Percentiles rank a stretch among this genome's conserved stretches.
Conservation (phyloP, 2,797 vertebrate species). For the Acanthurus lineatus region DNA sequence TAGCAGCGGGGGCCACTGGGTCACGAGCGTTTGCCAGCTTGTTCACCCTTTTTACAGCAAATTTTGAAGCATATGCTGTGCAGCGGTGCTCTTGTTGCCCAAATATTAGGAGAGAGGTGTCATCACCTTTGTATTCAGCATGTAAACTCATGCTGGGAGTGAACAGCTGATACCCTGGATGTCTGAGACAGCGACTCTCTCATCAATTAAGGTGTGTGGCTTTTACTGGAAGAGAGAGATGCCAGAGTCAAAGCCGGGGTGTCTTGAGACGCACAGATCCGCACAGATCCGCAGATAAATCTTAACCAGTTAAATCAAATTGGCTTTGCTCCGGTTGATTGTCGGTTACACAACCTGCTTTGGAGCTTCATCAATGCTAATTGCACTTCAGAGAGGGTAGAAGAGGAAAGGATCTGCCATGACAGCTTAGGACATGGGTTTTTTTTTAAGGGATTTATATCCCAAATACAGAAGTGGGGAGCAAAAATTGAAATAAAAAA, state of each 20-base stretch:
- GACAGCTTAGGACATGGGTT: slow-evolving; percentile 60
- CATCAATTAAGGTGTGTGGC: slow-evolving; percentile 46
- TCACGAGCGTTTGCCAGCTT: slow-evolving; percentile 32
- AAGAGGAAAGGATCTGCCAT: slow-evolving; percentile 50
- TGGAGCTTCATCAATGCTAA: slow-evolving; percentile 76
- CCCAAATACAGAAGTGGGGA: slow-evolving; percentile 34
- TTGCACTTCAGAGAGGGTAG: slow-evolving; percentile 67
- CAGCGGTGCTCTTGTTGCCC: neutral
- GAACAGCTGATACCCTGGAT: slow-evolving; percentile 24
- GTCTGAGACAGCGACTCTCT: slow-evolving; percentile 25
- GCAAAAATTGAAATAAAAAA: neutral
- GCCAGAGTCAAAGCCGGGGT: slow-evolving; percentile 43
- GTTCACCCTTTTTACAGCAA: slow-evolving; percentile 29
- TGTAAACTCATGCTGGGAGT: slow-evolving; percentile 10
- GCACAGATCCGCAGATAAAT: slow-evolving; percentile 56
- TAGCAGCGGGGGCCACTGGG: slow-evolving; percentile 15
- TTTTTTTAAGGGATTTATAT: slow-evolving; percentile 21
- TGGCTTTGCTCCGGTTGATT: slow-evolving; percentile 71
- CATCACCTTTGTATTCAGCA: slow-evolving; percentile 2
- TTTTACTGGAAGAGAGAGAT: slow-evolving; percentile 43
- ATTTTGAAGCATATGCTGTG: slow-evolving; percentile 46
- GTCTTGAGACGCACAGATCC: slow-evolving; percentile 35
- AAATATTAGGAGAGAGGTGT: slow-evolving; percentile 21
- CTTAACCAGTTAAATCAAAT: slow-evolving; percentile 74
- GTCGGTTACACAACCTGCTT: slow-evolving; percentile 67